These are phyloP conservation scores for Climacteris rufus DNA, from an alignment of 2,113 vertebrate species.

Conservation along the genomic window DNA sequence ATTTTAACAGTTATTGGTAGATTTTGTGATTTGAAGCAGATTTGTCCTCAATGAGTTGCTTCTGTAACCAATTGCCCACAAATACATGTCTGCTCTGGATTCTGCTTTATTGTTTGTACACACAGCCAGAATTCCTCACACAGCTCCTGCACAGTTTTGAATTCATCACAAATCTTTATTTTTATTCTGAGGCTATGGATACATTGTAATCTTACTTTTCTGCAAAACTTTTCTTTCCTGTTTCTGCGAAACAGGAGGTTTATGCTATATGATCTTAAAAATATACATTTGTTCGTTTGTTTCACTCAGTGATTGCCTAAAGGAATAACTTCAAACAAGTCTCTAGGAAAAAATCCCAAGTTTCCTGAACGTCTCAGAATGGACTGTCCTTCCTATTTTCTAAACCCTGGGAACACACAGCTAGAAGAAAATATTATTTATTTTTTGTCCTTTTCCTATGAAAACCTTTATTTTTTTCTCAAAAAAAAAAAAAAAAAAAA, in stretches of 20 bases:
- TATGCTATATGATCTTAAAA: neutral
- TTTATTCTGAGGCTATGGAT: neutral
- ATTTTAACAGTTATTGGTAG: neutral
- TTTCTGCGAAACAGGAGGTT: neutral
- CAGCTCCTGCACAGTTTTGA: neutral
- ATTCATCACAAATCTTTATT: neutral
- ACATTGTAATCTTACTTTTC: neutral
- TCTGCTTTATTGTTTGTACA: neutral
- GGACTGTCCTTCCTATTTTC: neutral
- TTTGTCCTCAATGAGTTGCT: neutral
- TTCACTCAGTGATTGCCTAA: neutral
- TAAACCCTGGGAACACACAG: neutral
- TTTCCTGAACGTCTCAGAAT: neutral
- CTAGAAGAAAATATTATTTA: neutral
- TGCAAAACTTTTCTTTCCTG: too few species aligned
- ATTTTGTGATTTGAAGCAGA: neutral
- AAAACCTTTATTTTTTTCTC: accelerated
- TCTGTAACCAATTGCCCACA: neutral
- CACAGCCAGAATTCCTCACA: neutral
- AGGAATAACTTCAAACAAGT: neutral
- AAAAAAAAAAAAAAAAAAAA: neutral
- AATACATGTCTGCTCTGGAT: neutral
- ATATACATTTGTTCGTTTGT: neutral
- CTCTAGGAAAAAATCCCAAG: neutral
- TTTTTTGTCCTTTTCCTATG: neutral